phyloP scores from a whole-genome alignment of 2,113 vertebrate genomes.

The Pitta sordida region DNA sequence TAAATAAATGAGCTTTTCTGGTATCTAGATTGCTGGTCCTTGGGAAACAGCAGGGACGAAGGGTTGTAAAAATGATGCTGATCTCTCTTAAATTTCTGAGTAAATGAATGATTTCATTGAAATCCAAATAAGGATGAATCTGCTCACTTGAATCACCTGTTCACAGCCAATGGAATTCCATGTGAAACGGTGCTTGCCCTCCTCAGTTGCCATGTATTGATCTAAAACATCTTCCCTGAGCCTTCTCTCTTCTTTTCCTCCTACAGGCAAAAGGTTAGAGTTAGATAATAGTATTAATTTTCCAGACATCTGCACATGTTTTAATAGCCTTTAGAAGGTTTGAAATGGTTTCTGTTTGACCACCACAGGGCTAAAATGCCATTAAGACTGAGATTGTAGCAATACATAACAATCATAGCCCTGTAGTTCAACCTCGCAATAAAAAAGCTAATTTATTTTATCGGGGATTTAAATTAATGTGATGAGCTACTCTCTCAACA shows the following conservation, averaged over 20 bases:
- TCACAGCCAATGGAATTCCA: constrained; percentile 19
- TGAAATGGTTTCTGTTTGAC: constrained; percentile 72
- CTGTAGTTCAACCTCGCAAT: constrained; percentile 57
- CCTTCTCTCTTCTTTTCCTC: constrained; percentile 64
- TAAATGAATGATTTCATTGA: constrained; percentile 39
- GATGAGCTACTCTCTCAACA: constrained; percentile 37
- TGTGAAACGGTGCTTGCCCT: constrained; percentile 45
- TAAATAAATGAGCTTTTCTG: constrained; percentile 41
- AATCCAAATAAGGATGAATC: constrained; percentile 37
- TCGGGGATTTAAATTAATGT: constrained; percentile 65
- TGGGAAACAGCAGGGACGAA: constrained; percentile 43
- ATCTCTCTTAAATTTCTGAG: constrained; percentile 20
- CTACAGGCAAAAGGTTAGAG: constrained; percentile 73
- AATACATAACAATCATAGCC: constrained; percentile 71
- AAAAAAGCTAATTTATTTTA: constrained; percentile 73
- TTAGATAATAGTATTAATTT: constrained; percentile 82
- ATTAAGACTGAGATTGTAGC: constrained; percentile 71
- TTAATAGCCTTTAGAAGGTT: constrained; percentile 77
- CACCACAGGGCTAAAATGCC: constrained; percentile 76
- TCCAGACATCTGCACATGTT: constrained; percentile 80
- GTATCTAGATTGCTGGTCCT: constrained; percentile 3
- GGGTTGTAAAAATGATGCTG: background rate
- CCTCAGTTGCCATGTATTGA: constrained; percentile 66
- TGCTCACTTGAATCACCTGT: background rate
- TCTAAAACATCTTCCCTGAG: constrained; percentile 64